Evolutionary conservation across 1,140 invertebrate genomes (phyloP).

Genomic region (Tetragnatha versicolor): DNA sequence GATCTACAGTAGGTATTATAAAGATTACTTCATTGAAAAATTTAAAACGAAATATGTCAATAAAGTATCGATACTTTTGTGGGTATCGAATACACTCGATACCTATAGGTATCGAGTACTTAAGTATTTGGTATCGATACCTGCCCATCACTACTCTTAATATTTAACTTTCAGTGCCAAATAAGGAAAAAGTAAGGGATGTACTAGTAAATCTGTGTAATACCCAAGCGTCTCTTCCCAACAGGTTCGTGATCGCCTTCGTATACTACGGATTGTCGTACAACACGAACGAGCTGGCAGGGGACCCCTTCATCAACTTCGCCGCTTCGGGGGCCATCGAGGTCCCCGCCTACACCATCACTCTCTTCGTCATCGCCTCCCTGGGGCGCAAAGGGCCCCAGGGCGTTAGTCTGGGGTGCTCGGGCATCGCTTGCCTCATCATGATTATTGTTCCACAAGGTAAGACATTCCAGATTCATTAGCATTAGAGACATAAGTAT

Average conservation of each 20-base stretch:
- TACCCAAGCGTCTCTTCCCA: conserved; percentile 48
- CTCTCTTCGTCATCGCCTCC: conserved; percentile 14
- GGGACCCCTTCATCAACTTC: conserved; percentile 78
- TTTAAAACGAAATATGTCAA: too few relatives aligned
- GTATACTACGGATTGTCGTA: conserved; percentile 84
- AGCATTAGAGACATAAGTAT: neutral
- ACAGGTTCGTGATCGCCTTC: conserved; percentile 78
- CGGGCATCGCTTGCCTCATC: conserved; percentile 8
- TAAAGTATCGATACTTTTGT: too few relatives aligned
- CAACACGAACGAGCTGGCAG: conserved; percentile 77
- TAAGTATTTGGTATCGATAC: neutral
- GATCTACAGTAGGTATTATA: too few relatives aligned
- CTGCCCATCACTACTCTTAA: neutral
- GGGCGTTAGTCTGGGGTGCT: neutral
- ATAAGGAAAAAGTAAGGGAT: neutral
- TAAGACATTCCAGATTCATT: neutral
- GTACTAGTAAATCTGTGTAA: neutral
- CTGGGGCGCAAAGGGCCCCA: conserved; percentile 10
- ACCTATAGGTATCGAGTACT: too few relatives aligned
- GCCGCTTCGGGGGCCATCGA: conserved; percentile 77
- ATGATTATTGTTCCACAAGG: conserved; percentile 26
- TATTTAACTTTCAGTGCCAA: neutral
- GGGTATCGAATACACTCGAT: too few relatives aligned
- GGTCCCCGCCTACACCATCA: conserved; percentile 72
- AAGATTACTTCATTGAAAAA: too few relatives aligned